phyloP scores from a whole-genome alignment of 2,888 invertebrate genomes.

The Drosophila tripunctata region DNA sequence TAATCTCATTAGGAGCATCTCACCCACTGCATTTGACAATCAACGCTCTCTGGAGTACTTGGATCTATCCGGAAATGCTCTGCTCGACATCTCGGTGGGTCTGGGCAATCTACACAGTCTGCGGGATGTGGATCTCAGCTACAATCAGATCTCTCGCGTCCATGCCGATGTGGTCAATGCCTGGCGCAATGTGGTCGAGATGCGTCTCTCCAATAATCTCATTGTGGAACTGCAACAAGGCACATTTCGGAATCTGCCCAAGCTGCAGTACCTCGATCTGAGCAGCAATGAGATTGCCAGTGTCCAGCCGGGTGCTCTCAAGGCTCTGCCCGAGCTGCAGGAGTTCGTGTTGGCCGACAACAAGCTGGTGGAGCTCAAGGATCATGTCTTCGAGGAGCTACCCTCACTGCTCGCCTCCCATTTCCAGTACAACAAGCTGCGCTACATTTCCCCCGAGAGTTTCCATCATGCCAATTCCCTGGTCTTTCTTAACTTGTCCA shows the following conservation, averaged over 20 bases:
- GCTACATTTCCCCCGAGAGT: conserved; percentile 89
- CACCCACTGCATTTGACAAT: conserved; percentile 87
- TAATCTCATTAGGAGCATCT: conserved; percentile 89
- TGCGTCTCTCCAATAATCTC: conserved; percentile 91
- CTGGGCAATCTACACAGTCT: conserved; percentile 89
- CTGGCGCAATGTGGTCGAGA: conserved; percentile 88
- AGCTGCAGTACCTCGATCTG: conserved; percentile 90
- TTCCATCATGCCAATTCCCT: conserved; percentile 92
- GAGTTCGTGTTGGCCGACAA: conserved; percentile 90
- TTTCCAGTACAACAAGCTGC: conserved; percentile 91
- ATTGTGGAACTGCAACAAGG: conserved; percentile 89
- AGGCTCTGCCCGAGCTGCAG: conserved; percentile 88
- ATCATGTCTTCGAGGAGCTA: conserved; percentile 90
- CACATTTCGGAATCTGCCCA: conserved; percentile 89
- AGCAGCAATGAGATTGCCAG: conserved; percentile 92
- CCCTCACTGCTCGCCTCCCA: conserved; percentile 88
- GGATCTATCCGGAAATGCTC: conserved; percentile 91
- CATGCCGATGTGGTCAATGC: conserved; percentile 89
- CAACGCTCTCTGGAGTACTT: conserved; percentile 89
- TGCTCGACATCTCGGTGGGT: conserved; percentile 89
- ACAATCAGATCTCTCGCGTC: conserved; percentile 89
- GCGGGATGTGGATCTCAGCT: conserved; percentile 90
- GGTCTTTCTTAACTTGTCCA: conserved; percentile 92
- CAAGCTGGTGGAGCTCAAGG: conserved; percentile 90
- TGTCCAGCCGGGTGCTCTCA: conserved; percentile 90